Base-by-base conservation (phyloP, 2,888 invertebrate genomes). In the Eustalomyia histrio region DNA sequence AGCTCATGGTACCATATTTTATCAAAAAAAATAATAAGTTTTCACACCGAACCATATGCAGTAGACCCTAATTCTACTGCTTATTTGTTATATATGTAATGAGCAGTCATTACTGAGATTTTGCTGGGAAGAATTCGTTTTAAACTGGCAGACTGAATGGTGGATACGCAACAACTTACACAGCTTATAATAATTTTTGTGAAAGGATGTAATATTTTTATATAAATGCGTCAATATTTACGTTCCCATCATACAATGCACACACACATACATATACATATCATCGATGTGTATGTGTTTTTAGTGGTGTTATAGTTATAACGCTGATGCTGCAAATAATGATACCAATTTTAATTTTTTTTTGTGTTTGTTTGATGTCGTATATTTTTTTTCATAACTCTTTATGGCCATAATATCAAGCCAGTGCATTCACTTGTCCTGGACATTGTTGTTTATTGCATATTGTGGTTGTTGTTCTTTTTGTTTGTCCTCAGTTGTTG, bases 261-360 rank as follows among this genome's bases (percentile, higher is more conserved):
- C 29, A 43, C 16, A 55, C 17, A 47, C 10, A n/a, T 47, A 14
- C 43, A 12, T 2, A 14, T 14, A 43, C 43, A 2, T n/a, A n/a
- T n/a, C 29, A 29, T 6, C 6, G 5, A n/a, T 47, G n/a, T 47
- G 14, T 6, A 5, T 47, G 43, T 1, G 43, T 1, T n/a, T 1
- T 14, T 14, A 29, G 8, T 80, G 43, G 16, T 71, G 50, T 61
- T 55, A 65, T 52, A 72, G 71, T 80, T 76, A n/a, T n/a, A 71
- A 63, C 50, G 67, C 71, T 71, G 80, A 71, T 57, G 60, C 75
- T 79, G 61, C 71, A 60, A 65, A 75, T 71, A 65, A 80, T 63
- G 60, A 55, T 61, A 71, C 21, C 29, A 63, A 71, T 63, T 68
- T 67, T 63, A 35, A 58, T 47, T 35, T 2, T 57, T 2, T 21